Base-by-base conservation (phyloP, 2,113 vertebrate species). In the Pangasianodon hypophthalmus region DNA sequence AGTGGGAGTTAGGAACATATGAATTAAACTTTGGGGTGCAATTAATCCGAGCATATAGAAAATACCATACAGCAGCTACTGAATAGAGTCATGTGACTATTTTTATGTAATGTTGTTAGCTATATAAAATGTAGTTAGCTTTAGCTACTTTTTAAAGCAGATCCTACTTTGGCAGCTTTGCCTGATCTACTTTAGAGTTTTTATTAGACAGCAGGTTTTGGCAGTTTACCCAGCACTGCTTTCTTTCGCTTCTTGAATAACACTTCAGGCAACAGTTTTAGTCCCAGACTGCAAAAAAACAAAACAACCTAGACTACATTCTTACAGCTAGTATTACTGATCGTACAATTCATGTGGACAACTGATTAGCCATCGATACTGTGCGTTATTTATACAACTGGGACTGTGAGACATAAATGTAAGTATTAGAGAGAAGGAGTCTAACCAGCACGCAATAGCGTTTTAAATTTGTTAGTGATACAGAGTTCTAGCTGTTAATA, bases 241-340 rank as follows among this genome's bases (percentile, higher is more conserved):
- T 84, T n/a, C 37, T 32, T 37, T 37, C 37, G 1, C 1, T 54
- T 54, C 6, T 54, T 81, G 10, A n/a, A 46, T 32, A 54, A 7
- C 41, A 64, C 58, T 85, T 48, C 32, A n/a, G 11, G 37, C 56
- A 24, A 50, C n/a, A 19, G 32, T 52, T n/a, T n/a, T 50, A 46
- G 37, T 60, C 52, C n/a, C 82, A 85, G 83, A 85, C 56, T 46
- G 54, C 32, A 84, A 84, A 84, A 62, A 13, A 83, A 37, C 10
- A 10, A 67, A 64, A 8, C 0, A 16, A 2, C n/a, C n/a, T 71
- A 37, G 29, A 32, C 19, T 84, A 41, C 82, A 32, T 48, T 48
- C 46, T 24, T 50, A 50, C 44, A 14, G 46, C n/a, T 37, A 44
- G 48, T 86, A 52, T 73, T 56, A 54, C 10, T 29, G 19, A 86